These are phyloP conservation scores for Cathartes aura DNA, from an alignment of 2,113 vertebrate species.

Conservation along the genomic window DNA sequence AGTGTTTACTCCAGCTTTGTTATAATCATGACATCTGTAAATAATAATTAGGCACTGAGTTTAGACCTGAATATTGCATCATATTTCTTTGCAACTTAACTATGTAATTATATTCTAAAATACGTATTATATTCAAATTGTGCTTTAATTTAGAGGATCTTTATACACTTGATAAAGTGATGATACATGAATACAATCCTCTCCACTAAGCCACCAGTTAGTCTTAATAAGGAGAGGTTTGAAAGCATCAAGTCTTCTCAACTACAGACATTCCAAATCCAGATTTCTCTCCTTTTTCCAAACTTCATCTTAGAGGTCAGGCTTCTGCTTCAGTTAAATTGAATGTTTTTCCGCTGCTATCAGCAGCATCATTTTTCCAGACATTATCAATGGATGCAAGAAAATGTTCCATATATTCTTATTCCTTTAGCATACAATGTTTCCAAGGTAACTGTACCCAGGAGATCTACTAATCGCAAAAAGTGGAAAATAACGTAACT, in stretches of 20 bases:
- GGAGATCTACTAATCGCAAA: conserved; percentile 23
- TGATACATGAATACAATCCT: not conserved
- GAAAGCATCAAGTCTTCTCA: not conserved
- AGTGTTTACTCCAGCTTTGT: not conserved
- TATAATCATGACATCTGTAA: not conserved
- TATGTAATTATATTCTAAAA: not conserved
- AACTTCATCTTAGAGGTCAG: not conserved
- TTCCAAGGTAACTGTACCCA: conserved; percentile 58
- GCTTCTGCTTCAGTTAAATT: not conserved
- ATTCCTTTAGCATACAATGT: conserved; percentile 20
- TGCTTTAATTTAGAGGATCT: not conserved
- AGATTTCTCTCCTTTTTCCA: not conserved
- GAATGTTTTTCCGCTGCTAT: not conserved
- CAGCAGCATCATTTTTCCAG: conserved; percentile 2
- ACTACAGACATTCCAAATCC: not conserved
- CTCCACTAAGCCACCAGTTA: not conserved
- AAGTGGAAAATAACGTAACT: conserved; percentile 47
- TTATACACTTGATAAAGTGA: not conserved
- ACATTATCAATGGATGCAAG: not conserved
- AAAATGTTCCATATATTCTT: conserved; percentile 4
- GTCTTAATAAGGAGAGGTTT: not conserved
- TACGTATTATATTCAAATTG: not conserved
- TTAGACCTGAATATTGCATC: not conserved
- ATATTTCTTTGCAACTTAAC: not conserved
- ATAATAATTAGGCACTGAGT: not conserved